These are phyloP conservation scores for Pygmarrhopalites habei DNA, from an alignment of 1,140 invertebrate genomes.

Conservation along the genomic window DNA sequence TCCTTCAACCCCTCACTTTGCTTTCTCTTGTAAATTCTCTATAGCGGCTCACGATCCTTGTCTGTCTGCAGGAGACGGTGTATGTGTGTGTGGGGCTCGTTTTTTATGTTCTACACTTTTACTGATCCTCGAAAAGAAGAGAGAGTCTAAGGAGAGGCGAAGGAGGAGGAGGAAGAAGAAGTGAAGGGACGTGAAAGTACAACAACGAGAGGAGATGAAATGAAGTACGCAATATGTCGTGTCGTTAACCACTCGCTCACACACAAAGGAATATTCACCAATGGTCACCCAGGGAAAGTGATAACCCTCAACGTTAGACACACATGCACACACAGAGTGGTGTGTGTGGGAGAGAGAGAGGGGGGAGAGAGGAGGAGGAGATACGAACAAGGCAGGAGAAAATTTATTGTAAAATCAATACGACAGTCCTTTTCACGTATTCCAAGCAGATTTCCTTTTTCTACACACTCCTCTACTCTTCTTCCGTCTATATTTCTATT, in stretches of 20 bases:
- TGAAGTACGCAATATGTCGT: constrained; percentile 25
- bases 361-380: background rate
- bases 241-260: constrained; percentile 15
- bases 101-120: too few relatives aligned
- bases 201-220: constrained; percentile 3
- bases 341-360: too few relatives aligned
- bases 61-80: too few relatives aligned
- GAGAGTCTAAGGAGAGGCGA: too few relatives aligned
- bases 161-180: constrained; percentile 1
- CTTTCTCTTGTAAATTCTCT: too few relatives aligned
- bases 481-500: too few relatives aligned
- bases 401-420: constrained; percentile 33
- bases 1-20: too few relatives aligned
- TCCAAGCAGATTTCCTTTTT: constrained; percentile 21
- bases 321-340: too few relatives aligned
- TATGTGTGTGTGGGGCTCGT: too few relatives aligned
- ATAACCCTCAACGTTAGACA: constrained; percentile 4
- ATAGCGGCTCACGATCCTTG: too few relatives aligned
- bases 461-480: background rate
- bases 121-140: too few relatives aligned
- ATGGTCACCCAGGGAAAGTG: background rate
- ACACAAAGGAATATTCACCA: constrained; percentile 23
- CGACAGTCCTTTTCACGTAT: constrained; percentile 18
- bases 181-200: background rate
- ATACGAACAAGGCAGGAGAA: constrained; percentile 4